Evolutionary conservation across 2,888 invertebrate genomes (phyloP).

Genomic region (Cylindroiulus punctatus): DNA sequence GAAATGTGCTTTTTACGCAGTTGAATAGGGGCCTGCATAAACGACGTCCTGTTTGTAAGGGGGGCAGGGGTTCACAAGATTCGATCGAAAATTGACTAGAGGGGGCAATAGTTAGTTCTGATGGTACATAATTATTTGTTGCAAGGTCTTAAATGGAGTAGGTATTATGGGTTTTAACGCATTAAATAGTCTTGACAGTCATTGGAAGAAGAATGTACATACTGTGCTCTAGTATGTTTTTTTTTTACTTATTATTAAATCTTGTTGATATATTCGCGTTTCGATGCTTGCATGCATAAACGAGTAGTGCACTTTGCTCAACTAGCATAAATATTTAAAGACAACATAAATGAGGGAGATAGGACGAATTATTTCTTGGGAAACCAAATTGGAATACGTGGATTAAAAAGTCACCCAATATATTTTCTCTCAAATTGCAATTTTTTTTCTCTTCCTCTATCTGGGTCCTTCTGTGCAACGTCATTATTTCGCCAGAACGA

Average conservation of each 20-base stretch:
- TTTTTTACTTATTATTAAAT: neutral
- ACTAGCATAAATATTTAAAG: neutral
- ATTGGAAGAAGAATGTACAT: constrained; percentile 4
- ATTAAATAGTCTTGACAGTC: neutral
- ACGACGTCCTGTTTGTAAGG: no score
- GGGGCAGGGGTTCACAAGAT: no score
- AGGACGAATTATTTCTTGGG: neutral
- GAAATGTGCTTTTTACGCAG: neutral
- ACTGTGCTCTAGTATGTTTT: neutral
- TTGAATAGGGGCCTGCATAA: no score
- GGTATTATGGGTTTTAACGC: neutral
- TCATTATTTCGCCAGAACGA: neutral
- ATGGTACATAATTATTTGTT: no score
- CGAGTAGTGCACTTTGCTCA: neutral
- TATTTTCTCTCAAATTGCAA: neutral
- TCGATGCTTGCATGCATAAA: neutral
- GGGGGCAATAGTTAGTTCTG: no score
- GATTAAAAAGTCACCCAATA: no score
- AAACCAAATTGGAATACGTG: no score
- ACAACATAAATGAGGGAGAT: neutral
- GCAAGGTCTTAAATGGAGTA: no score
- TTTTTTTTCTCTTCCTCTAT: neutral
- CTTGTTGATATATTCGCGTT: neutral
- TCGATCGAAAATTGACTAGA: no score
- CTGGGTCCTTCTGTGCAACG: neutral